A percentile compares a stretch with the other conserved stretches of the same genome.
Evolutionary conservation across 2,888 invertebrate genomes (phyloP).

Genomic region (Ochropacha duplaris): DNA sequence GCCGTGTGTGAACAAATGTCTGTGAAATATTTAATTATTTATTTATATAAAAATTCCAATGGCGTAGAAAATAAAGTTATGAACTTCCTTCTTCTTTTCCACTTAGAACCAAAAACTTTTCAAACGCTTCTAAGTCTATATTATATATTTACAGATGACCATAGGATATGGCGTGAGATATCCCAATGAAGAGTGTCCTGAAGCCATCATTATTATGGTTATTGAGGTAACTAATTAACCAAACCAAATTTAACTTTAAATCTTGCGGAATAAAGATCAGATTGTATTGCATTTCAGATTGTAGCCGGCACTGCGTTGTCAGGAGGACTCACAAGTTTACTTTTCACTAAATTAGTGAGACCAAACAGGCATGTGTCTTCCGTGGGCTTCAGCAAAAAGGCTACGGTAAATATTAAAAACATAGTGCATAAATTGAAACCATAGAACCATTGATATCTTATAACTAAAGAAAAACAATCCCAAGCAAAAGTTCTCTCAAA

Average conservation of each 20-base stretch:
- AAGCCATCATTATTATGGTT: conserved; percentile 91
- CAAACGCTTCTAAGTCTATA: neutral
- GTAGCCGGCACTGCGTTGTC: conserved; percentile 76
- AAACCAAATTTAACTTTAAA: neutral
- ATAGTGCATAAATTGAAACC: too few species aligned
- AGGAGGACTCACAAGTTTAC: conserved; percentile 83
- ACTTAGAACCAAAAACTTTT: neutral
- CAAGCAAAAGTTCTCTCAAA: too few species aligned
- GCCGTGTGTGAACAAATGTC: too few species aligned
- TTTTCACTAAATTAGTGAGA: conserved; percentile 91
- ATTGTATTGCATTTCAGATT: conserved; percentile 55
- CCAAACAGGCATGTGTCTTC: conserved; percentile 90
- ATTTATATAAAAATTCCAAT: too few species aligned
- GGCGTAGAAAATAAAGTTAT: too few species aligned
- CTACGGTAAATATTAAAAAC: conserved; percentile 78
- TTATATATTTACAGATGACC: conserved; percentile 77
- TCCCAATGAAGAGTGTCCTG: conserved; percentile 92
- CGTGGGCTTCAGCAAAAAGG: conserved; percentile 91
- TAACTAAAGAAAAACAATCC: too few species aligned
- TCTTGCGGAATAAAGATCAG: too few species aligned
- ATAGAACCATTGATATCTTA: too few species aligned
- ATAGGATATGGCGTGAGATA: conserved; percentile 93
- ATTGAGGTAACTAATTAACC: conserved; percentile 84
- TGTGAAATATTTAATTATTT: too few species aligned
- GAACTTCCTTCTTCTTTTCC: too few species aligned